These are phyloP conservation scores for Hemibagrus guttatus DNA, from an alignment of 2,797 vertebrate genomes.

Conservation along the genomic window DNA sequence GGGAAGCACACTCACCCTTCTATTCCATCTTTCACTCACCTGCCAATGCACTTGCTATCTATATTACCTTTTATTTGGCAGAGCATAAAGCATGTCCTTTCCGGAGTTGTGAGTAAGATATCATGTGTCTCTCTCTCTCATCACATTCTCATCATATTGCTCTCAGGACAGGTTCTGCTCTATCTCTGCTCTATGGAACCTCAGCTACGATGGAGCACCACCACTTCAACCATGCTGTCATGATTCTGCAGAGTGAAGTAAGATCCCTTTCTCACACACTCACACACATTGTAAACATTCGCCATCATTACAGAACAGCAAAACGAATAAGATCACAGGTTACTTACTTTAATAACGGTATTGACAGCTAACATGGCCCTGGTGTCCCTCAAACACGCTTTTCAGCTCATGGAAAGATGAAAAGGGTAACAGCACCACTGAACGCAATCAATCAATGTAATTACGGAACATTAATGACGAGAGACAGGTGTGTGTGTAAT, in stretches of 20 bases:
- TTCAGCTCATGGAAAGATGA: neutral
- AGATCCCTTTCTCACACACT: slow-evolving; percentile 4
- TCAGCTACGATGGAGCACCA: slow-evolving; percentile 98
- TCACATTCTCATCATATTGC: slow-evolving; percentile 23
- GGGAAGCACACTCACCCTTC: slow-evolving; percentile 35
- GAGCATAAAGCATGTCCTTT: slow-evolving; percentile 21
- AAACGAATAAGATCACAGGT: slow-evolving; percentile 12
- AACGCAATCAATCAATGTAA: slow-evolving; percentile 16
- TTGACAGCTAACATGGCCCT: neutral
- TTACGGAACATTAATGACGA: slow-evolving; percentile 9
- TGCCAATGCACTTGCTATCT: slow-evolving; percentile 28
- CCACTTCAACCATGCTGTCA: slow-evolving; percentile 99
- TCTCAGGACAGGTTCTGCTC: slow-evolving; percentile 92
- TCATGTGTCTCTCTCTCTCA: slow-evolving; percentile 20
- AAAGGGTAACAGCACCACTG: neutral
- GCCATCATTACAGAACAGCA: neutral
- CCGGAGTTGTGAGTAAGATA: neutral
- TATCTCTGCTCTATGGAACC: slow-evolving; percentile 96
- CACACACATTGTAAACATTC: slow-evolving; percentile 6
- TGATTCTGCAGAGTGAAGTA: slow-evolving; percentile 99
- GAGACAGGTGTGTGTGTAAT: slow-evolving; percentile 21
- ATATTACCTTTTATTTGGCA: slow-evolving; percentile 17
- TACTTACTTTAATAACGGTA: slow-evolving; percentile 11
- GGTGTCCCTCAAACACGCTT: neutral
- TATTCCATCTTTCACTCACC: slow-evolving; percentile 30